Evolutionary conservation across 2,113 vertebrate species (phyloP).

Genomic region (Dissostichus mawsoni): DNA sequence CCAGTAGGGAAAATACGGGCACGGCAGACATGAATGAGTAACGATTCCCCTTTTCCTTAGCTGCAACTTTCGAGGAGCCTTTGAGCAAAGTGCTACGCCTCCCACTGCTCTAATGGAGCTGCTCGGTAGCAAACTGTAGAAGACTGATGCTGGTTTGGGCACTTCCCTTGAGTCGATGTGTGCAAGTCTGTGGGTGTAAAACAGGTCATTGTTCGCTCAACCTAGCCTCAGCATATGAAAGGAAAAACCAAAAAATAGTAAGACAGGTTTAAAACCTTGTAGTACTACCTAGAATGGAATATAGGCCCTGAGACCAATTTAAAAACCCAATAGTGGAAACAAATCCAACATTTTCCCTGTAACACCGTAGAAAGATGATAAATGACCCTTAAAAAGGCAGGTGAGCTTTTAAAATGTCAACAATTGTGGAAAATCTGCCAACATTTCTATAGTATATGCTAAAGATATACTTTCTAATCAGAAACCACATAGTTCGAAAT

Average conservation of each 20-base stretch:
- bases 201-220: constrained; percentile 49
- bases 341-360: constrained; percentile 8
- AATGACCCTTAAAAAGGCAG: not conserved
- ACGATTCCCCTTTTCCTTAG: constrained; percentile 65
- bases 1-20: constrained; percentile 68
- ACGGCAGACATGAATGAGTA: constrained; percentile 62
- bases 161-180: constrained; percentile 67
- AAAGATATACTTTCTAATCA: too few species aligned
- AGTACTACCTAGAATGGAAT: constrained; percentile 25
- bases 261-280: constrained; percentile 21
- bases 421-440: not conserved
- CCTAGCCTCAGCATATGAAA: constrained; percentile 48
- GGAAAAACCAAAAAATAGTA: constrained; percentile 37
- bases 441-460: not conserved
- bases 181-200: constrained; percentile 71
- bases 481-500: too few species aligned
- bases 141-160: constrained; percentile 48
- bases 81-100: constrained; percentile 66
- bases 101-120: constrained; percentile 58
- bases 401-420: accelerated
- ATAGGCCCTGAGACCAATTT: constrained; percentile 47
- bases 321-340: constrained; percentile 31
- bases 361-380: not conserved
- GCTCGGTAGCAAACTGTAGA: constrained; percentile 46
- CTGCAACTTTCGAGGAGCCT: constrained; percentile 61